Evolutionary conservation across 2,797 vertebrate species (phyloP).

Genomic region (Xenopus petersii): DNA sequence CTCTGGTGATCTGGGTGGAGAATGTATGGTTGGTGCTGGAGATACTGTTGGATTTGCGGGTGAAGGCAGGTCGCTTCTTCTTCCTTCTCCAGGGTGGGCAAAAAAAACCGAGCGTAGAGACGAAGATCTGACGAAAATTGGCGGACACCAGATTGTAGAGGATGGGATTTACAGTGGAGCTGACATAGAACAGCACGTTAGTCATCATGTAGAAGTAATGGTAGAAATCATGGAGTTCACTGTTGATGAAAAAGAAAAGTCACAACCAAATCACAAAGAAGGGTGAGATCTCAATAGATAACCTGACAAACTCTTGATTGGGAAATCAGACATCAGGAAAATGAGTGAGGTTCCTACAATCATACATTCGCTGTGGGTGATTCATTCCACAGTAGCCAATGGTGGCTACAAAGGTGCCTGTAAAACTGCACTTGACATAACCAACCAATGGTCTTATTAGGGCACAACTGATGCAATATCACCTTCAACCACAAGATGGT

Average conservation of each 20-base stretch:
- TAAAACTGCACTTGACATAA: no score
- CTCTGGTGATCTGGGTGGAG: constrained; percentile 84
- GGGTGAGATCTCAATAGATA: no score
- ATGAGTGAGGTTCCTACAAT: no score
- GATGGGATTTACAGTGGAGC: constrained; percentile 89
- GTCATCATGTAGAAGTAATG: constrained; percentile 98
- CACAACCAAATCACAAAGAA: no score
- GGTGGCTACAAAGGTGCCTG: no score
- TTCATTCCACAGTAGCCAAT: no score
- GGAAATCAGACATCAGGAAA: no score
- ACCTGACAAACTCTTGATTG: no score
- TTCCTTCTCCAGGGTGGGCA: constrained; percentile 73
- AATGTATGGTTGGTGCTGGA: constrained; percentile 89
- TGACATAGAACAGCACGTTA: constrained; percentile 93
- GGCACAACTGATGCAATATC: no score
- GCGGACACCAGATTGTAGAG: constrained; percentile 94
- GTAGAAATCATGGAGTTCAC: constrained; percentile 89
- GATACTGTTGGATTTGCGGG: constrained; percentile 86
- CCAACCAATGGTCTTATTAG: no score
- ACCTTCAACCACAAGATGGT: no score
- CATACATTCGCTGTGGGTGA: no score
- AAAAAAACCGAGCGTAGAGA: constrained; percentile 80
- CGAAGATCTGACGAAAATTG: constrained; percentile 89
- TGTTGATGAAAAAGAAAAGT: constrained; percentile 53
- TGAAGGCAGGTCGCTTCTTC: constrained; percentile 66